These are phyloP conservation scores for Dendrocincla tyrannina DNA, from an alignment of 2,797 vertebrate genomes.

Conservation along the genomic window DNA sequence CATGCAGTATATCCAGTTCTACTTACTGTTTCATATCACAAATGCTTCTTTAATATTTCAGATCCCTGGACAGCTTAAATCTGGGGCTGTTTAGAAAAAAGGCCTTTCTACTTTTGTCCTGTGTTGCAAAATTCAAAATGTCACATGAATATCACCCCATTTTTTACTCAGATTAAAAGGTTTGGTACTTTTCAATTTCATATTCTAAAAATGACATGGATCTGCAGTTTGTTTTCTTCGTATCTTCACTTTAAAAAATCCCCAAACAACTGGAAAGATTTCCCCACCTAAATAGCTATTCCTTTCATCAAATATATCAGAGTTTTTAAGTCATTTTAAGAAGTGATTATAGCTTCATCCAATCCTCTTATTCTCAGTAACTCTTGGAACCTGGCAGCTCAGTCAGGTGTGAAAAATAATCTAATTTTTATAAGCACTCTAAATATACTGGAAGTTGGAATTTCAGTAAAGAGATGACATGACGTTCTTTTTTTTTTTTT, in stretches of 20 bases:
- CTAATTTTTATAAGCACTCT: conserved; percentile 20
- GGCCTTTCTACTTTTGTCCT: not conserved
- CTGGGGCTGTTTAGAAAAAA: not conserved
- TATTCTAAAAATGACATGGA: not conserved
- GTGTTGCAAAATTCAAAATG: not conserved
- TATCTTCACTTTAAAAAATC: not conserved
- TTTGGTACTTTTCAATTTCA: not conserved
- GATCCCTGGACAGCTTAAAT: not conserved
- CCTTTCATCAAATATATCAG: not conserved
- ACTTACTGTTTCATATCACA: not conserved
- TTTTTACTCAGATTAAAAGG: not conserved
- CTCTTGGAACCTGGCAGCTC: not conserved
- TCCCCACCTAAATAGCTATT: not conserved
- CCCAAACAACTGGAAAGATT: not conserved
- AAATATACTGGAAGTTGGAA: not conserved
- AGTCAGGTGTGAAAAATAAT: conserved; percentile 42
- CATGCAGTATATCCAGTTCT: not conserved
- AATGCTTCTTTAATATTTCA: not conserved
- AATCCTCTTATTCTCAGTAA: not conserved
- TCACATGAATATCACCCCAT: not conserved
- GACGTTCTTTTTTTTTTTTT: not conserved
- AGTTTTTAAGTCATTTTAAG: conserved; percentile 8
- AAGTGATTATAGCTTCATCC: not conserved
- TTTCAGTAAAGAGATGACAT: not conserved
- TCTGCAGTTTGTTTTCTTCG: not conserved